Evolutionary conservation across 1,140 invertebrate species (phyloP), one percentile per base, ranked within the genome.

Genomic region (Drosophila serrata): DNA sequence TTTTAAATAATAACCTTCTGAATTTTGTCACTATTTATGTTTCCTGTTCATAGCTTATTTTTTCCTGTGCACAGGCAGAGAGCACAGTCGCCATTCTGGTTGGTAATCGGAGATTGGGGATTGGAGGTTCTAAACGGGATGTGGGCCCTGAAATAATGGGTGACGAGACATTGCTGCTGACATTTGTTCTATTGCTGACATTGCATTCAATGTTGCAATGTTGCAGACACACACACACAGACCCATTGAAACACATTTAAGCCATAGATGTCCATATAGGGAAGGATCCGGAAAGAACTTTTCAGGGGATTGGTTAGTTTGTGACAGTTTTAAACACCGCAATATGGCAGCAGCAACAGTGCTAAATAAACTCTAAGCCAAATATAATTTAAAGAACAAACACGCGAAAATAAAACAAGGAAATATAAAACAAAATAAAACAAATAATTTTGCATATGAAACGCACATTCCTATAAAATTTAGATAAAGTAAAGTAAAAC

Each of bases 151-250:
- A 77, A 84, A 84, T 84, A 80, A 85, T 85, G 72, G 74, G 60
- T 67, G 81, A 62, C 69, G 69, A 72, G 80, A 63, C 79, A 82
- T 61, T 70, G 81, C 49, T 60, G 68, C 74, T 81, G 81, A 85
- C 77, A 85, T 85, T 85, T 81, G 74, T 86, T 58, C 62, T 79
- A 75, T 86, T 75, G 78, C 81, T 85, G 81, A 84, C 76, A 72
- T 62, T 70, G 64, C 58, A 65, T 63, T 81, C 57, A 74, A 81
- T 65, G 59, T 70, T 79, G 69, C 68, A 72, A 55, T 63, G 49
- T 39, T 53, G 31, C 51, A 53, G 57, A 68, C 56, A 57, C 61
- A 42, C 65, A 57, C 29, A 27, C 37, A 75, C 31, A 27, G 33
- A 37, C n/a, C 40, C 49, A 29, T 35, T 4, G 31, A 62, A n/a